Conservation (phyloP, 2,113 vertebrate species). For the Entosphenus tridentatus region DNA sequence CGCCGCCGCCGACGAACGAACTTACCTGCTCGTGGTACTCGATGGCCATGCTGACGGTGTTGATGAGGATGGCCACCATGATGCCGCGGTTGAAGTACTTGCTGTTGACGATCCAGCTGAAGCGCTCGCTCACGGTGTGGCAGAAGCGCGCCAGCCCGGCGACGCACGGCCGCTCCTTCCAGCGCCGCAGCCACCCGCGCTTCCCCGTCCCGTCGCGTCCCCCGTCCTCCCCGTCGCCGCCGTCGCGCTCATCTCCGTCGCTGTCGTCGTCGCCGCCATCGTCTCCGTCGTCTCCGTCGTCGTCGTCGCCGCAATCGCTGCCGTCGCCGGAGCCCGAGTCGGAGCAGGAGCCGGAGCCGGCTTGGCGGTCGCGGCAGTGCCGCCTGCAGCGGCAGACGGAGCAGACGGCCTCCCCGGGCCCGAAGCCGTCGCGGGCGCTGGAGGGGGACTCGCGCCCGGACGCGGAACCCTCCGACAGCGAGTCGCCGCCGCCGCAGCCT, state of each 20-base stretch:
- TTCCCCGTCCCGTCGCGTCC: conserved; percentile 17
- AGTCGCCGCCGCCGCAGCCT: no score
- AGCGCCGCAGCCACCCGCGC: conserved; percentile 14
- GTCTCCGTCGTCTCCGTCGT: conserved; percentile 22
- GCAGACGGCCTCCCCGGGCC: no score
- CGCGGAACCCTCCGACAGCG: no score
- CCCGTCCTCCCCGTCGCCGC: conserved; percentile 27
- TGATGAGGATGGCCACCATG: conserved; percentile 4
- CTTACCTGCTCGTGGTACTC: conserved; percentile 5
- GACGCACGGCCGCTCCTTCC: conserved; percentile 18
- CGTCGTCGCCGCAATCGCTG: no score
- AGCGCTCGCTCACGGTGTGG: no score
- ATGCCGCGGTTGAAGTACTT: conserved; percentile 5
- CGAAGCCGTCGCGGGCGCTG: no score
- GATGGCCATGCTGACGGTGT: conserved; percentile 5
- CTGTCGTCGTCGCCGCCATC: conserved; percentile 41
- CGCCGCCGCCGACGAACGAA: not conserved
- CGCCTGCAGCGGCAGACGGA: no score
- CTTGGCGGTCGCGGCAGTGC: no score
- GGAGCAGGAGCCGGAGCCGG: no score
- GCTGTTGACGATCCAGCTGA: not conserved
- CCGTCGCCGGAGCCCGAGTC: no score
- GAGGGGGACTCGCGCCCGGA: no score
- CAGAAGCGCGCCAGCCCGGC: conserved; percentile 17
- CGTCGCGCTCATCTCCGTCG: conserved; percentile 44